phyloP scores from a whole-genome alignment of 2,888 invertebrate genomes.

The Leucophenga montana region DNA sequence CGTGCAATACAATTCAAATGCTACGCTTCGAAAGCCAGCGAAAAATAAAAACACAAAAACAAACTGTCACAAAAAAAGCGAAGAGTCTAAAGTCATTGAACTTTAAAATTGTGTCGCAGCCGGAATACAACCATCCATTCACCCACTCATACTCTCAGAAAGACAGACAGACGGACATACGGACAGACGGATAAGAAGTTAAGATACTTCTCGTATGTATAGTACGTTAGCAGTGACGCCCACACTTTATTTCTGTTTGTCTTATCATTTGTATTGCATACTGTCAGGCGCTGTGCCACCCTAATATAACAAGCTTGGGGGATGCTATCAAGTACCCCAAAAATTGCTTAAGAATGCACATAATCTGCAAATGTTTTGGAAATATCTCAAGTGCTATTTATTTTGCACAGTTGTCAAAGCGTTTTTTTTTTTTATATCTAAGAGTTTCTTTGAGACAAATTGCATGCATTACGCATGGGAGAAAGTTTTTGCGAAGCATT shows the following conservation, averaged over 20 bases:
- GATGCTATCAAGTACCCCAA: slow-evolving; percentile 31
- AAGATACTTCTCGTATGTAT: too few species aligned
- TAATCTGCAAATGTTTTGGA: slow-evolving; percentile 65
- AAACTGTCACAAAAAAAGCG: slow-evolving; percentile 23
- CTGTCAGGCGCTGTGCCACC: slow-evolving; percentile 41
- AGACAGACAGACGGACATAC: slow-evolving; percentile 30
- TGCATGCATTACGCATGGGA: not conserved
- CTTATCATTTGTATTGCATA: slow-evolving; percentile 61
- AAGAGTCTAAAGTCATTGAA: slow-evolving; percentile 56
- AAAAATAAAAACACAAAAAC: too few species aligned
- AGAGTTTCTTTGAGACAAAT: not conserved
- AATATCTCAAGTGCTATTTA: slow-evolving; percentile 65
- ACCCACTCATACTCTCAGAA: slow-evolving; percentile 2
- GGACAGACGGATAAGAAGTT: not conserved
- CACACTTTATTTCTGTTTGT: slow-evolving; percentile 39
- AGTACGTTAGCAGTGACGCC: slow-evolving; percentile 21
- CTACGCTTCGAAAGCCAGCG: too few species aligned
- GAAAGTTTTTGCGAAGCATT: not conserved
- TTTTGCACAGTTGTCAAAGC: slow-evolving; percentile 53
- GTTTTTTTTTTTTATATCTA: not conserved
- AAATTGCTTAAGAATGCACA: slow-evolving; percentile 49
- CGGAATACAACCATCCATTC: slow-evolving; percentile 13
- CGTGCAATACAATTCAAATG: slow-evolving; percentile 35
- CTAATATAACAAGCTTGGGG: not conserved
- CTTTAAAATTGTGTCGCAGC: slow-evolving; percentile 55